Conservation (phyloP, 2,113 vertebrate species). For the Raja brachyura region DNA sequence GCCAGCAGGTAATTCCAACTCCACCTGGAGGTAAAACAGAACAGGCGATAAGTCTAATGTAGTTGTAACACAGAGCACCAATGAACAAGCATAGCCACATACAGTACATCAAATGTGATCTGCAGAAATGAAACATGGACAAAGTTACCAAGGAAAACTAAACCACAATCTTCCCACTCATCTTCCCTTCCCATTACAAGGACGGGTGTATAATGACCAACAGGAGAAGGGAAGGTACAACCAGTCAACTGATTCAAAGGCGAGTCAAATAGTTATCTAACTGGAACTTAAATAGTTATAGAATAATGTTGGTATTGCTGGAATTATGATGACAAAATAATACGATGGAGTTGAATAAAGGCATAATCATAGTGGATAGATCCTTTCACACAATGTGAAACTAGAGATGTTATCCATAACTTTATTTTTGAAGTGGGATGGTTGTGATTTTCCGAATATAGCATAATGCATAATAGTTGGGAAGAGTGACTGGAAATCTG, state of each 20-base stretch:
- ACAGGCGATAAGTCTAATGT: background rate
- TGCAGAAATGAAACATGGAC: background rate
- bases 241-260: background rate
- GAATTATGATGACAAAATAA: background rate
- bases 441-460: background rate
- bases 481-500: background rate
- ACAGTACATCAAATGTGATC: background rate
- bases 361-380: background rate
- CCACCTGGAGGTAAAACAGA: constrained; percentile 67
- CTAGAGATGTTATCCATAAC: background rate
- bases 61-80: background rate
- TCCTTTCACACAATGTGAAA: background rate
- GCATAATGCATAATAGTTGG: background rate
- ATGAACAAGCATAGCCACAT: background rate
- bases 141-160: constrained; percentile 1
- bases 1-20: constrained; percentile 94
- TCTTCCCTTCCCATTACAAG: background rate
- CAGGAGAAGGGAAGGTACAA: background rate
- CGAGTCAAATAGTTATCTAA: background rate
- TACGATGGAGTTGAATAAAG: background rate
- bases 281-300: background rate
- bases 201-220: background rate
- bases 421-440: background rate
- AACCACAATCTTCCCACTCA: background rate
- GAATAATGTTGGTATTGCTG: background rate